Percentiles rank a stretch among this genome's conserved stretches.
phyloP scores from a whole-genome alignment of 2,888 invertebrate genomes.

The Drosophila nigricruria region DNA sequence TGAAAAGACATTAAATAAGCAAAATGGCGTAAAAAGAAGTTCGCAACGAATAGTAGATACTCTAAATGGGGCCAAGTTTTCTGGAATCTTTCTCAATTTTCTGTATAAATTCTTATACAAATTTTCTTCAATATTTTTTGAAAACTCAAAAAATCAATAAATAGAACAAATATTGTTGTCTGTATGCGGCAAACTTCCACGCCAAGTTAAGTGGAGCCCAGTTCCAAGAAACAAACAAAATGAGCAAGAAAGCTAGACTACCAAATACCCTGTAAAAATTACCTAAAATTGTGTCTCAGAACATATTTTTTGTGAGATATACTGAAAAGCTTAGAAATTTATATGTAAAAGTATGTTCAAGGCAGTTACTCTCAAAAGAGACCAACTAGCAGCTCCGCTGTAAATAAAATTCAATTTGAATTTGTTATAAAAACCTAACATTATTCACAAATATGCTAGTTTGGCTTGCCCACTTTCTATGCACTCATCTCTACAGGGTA shows the following conservation, averaged over 20 bases:
- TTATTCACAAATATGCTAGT: not conserved
- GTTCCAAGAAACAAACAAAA: constrained; percentile 7
- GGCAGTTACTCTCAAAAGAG: not conserved
- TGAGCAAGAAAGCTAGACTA: not conserved
- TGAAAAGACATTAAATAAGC: constrained; percentile 12
- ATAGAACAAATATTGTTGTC: constrained; percentile 40
- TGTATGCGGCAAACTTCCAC: constrained; percentile 31
- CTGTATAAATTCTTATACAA: not conserved
- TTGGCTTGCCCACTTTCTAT: not conserved
- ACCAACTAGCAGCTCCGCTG: not conserved
- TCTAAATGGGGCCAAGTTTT: not conserved
- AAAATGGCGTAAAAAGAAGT: not conserved
- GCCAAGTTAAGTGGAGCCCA: constrained; percentile 41
- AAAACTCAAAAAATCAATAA: constrained; percentile 26
- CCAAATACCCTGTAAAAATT: not conserved
- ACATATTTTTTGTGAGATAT: no score
- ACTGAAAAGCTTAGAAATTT: not conserved
- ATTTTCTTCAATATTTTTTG: constrained; percentile 2
- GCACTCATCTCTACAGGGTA: not conserved
- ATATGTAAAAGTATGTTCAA: not conserved
- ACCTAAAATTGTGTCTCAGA: no score
- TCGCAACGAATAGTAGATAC: constrained; percentile 4
- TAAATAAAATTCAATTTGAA: not conserved
- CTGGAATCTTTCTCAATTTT: not conserved
- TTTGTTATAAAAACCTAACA: not conserved